Conservation (phyloP, 1,140 invertebrate genomes). For the Lordiphosa clarofinis region DNA sequence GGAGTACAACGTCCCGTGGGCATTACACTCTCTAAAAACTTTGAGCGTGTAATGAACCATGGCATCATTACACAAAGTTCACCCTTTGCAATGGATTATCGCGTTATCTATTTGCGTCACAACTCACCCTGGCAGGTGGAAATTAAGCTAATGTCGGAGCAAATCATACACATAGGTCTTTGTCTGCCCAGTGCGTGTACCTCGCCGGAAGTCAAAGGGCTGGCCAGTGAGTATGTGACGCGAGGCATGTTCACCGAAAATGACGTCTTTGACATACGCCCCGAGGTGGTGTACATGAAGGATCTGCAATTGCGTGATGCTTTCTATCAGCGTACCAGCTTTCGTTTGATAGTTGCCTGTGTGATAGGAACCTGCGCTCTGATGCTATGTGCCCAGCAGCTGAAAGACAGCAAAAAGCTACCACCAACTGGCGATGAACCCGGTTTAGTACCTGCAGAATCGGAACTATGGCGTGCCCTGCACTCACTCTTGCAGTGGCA, state of each 20-base stretch:
- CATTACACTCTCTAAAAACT: slow-evolving; percentile 75
- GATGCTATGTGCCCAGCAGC: slow-evolving; percentile 59
- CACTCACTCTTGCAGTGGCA: slow-evolving; percentile 38
- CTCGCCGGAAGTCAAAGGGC: slow-evolving; percentile 49
- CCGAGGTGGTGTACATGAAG: slow-evolving; percentile 74
- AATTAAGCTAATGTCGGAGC: slow-evolving; percentile 76
- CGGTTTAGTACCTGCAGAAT: slow-evolving; percentile 51
- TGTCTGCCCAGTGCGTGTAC: slow-evolving; percentile 70
- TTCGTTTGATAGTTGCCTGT: slow-evolving; percentile 58
- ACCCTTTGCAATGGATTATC: slow-evolving; percentile 75
- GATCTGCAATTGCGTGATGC: slow-evolving; percentile 64
- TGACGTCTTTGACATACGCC: slow-evolving; percentile 68
- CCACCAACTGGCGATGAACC: slow-evolving; percentile 13
- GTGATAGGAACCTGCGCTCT: slow-evolving; percentile 49
- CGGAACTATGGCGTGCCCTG: slow-evolving; percentile 54
- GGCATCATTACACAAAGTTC: slow-evolving; percentile 69
- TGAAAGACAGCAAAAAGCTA: slow-evolving; percentile 24
- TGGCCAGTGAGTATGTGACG: slow-evolving; percentile 58
- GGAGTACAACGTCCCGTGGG: slow-evolving; percentile 62
- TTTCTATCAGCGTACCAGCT: slow-evolving; percentile 63
- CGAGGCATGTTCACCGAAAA: slow-evolving; percentile 57
- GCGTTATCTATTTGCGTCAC: slow-evolving; percentile 71
- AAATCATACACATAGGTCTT: slow-evolving; percentile 76
- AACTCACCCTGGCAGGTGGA: slow-evolving; percentile 79
- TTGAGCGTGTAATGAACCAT: slow-evolving; percentile 68